Evolutionary conservation across 37 sponge, comb jelly and placozoan species (phyloP).

Genomic region (Haliclona indistincta): DNA sequence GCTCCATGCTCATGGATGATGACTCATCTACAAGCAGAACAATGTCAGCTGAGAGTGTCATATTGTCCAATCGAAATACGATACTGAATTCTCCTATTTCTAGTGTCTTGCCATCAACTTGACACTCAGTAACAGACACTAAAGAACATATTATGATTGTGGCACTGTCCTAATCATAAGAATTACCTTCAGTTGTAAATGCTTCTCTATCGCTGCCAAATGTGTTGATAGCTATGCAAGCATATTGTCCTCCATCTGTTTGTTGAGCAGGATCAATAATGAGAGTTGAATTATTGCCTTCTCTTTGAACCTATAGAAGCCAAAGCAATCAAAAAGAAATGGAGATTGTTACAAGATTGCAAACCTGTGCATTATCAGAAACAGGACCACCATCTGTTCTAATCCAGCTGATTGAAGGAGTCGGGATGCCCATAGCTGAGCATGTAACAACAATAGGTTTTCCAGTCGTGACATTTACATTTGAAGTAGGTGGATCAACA

Average conservation of each 20-base stretch:
- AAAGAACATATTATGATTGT: neutral
- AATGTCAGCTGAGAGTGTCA: constrained; percentile 50
- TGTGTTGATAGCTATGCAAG: constrained; percentile 26
- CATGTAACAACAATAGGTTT: neutral
- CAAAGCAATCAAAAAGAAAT: neutral
- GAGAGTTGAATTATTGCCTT: neutral
- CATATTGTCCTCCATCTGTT: constrained; percentile 17
- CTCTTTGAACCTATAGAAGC: neutral
- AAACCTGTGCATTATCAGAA: neutral
- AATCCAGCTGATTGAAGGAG: neutral
- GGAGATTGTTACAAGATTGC: neutral
- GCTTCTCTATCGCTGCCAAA: constrained; percentile 7
- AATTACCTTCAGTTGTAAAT: neutral
- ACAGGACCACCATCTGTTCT: neutral
- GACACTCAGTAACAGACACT: constrained; percentile 26
- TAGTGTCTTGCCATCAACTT: constrained; percentile 16
- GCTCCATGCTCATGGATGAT: constrained; percentile 80
- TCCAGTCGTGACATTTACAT: neutral
- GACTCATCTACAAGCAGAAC: constrained; percentile 86
- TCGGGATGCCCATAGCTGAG: neutral
- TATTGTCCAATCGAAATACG: neutral
- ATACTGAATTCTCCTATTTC: constrained; percentile 4
- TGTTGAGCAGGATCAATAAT: neutral
- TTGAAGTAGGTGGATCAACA: neutral
- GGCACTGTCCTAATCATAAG: neutral